Percentiles rank a stretch among this genome's conserved stretches.
These are phyloP conservation scores for Bathynomus jamesi DNA, from an alignment of 1,140 invertebrate genomes.

Conservation along the genomic window DNA sequence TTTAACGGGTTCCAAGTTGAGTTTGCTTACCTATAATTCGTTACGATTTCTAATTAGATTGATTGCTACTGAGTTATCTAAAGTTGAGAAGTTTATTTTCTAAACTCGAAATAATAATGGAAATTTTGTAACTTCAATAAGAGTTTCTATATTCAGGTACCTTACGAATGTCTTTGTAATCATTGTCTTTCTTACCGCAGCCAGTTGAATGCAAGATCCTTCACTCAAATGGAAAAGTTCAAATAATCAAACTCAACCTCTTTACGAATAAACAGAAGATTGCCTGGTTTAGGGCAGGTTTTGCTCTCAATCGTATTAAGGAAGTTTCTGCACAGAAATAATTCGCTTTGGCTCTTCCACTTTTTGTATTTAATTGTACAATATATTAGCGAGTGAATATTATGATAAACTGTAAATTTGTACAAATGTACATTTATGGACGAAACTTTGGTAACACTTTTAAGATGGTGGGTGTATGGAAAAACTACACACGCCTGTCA, in stretches of 20 bases:
- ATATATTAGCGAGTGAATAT: no score
- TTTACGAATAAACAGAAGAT: conserved; percentile 96
- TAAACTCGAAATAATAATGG: background rate
- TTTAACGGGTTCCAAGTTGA: no score
- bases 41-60: no score
- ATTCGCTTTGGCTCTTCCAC: no score
- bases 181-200: conserved; percentile 50
- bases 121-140: background rate
- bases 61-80: no score
- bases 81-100: background rate
- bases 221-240: conserved; percentile 77
- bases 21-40: no score
- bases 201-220: conserved; percentile 84
- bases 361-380: no score
- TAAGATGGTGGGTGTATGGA: no score
- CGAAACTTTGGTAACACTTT: no score
- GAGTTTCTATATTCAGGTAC: background rate
- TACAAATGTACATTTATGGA: no score
- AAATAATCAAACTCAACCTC: conserved; percentile 84
- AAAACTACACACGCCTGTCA: no score
- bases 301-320: conserved; percentile 91
- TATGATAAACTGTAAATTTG: no score
- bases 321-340: conserved; percentile 17
- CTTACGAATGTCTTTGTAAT: background rate
- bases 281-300: conserved; percentile 96